Percentiles rank a stretch among this genome's conserved stretches.
These are phyloP conservation scores for Chloropsis hardwickii DNA, from an alignment of 2,113 vertebrate species.

Conservation along the genomic window DNA sequence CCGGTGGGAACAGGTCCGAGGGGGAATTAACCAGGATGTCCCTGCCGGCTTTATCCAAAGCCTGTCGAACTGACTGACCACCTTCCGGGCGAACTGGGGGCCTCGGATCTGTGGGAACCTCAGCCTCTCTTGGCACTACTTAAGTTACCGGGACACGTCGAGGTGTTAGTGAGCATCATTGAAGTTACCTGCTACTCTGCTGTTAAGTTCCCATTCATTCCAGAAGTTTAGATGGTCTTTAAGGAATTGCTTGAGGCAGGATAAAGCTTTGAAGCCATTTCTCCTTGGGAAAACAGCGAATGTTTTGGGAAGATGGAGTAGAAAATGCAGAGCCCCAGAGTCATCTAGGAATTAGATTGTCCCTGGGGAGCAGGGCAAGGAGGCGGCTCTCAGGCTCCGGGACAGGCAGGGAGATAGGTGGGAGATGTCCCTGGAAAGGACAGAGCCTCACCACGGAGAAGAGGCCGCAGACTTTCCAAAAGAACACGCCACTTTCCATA, in stretches of 20 bases:
- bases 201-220: not conserved
- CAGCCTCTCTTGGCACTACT: not conserved
- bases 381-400: accelerated
- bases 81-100: not conserved
- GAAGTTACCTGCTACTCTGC: not conserved
- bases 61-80: not conserved
- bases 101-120: not conserved
- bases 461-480: not conserved
- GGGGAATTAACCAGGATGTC: not conserved
- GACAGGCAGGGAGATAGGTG: not conserved
- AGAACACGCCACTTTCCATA: not conserved
- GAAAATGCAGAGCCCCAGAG: not conserved
- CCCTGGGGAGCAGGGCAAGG: not conserved
- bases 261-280: not conserved
- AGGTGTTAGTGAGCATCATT: not conserved
- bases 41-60: not conserved
- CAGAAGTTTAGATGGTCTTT: not conserved
- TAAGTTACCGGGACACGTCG: not conserved
- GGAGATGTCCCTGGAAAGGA: not conserved
- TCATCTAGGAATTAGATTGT: not conserved
- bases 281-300: not conserved
- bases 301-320: not conserved
- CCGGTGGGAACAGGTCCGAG: not conserved
- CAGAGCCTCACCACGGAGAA: not conserved
- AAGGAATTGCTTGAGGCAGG: not conserved